These are phyloP conservation scores for Colletes collaris DNA, from an alignment of 2,888 invertebrate species.

Conservation along the genomic window DNA sequence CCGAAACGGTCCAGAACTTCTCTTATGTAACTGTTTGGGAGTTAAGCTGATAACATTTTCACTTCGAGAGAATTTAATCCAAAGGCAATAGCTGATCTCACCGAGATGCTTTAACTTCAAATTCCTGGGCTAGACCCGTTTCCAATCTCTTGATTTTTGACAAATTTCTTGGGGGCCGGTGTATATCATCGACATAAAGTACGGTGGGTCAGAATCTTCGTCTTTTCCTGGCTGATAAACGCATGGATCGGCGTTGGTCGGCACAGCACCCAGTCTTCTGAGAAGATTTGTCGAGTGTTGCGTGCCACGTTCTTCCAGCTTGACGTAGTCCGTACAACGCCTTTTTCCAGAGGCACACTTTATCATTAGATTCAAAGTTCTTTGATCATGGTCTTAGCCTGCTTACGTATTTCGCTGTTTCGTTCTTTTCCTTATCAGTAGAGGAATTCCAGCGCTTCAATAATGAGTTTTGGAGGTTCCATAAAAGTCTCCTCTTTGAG, in stretches of 20 bases:
- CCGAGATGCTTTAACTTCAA: slow-evolving; percentile 2
- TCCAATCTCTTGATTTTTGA: not conserved
- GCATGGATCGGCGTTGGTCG: slow-evolving; percentile 1
- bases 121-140: not conserved
- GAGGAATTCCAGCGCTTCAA: not conserved
- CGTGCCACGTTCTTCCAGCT: too few species aligned
- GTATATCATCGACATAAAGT: not conserved
- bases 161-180: not conserved
- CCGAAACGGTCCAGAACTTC: not conserved
- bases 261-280: not conserved
- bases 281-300: not conserved
- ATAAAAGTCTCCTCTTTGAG: too few species aligned
- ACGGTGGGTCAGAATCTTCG: not conserved
- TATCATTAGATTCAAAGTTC: not conserved
- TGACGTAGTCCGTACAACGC: slow-evolving; percentile 10
- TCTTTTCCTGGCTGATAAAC: not conserved
- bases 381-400: not conserved
- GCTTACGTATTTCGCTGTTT: not conserved
- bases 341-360: slow-evolving; percentile 6
- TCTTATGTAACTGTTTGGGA: not conserved
- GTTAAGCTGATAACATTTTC: not conserved
- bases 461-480: too few species aligned
- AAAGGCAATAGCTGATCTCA: not conserved
- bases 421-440: not conserved
- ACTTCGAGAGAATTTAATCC: not conserved